Evolutionary conservation across 2,888 invertebrate genomes (phyloP).

Genomic region (Gymnoscelis rufifasciata): DNA sequence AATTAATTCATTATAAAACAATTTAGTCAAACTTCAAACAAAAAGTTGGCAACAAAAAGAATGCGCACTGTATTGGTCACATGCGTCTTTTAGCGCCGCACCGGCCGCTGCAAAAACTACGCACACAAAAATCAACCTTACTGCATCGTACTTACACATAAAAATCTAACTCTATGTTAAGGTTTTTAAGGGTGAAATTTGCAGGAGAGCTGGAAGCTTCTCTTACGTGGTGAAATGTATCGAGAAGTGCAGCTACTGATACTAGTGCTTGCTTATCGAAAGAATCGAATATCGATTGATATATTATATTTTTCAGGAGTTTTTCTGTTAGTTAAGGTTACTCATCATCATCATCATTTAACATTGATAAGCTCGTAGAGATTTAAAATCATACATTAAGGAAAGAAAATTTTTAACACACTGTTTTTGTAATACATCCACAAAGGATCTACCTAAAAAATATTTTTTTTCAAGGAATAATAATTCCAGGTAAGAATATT

Average conservation of each 20-base stretch:
- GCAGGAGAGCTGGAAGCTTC: not conserved
- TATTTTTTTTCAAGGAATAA: too few species aligned
- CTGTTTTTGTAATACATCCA: too few species aligned
- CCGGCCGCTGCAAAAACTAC: not conserved
- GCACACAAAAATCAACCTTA: too few species aligned
- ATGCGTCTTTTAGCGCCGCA: not conserved
- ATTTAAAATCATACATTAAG: too few species aligned
- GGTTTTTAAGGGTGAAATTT: not conserved
- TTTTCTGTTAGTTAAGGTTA: too few species aligned
- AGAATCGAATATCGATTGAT: not conserved
- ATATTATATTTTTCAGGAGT: not conserved
- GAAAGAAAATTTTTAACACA: slow-evolving; percentile 73
- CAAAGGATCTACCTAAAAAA: too few species aligned
- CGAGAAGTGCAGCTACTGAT: not conserved
- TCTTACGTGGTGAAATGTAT: slow-evolving; percentile 1
- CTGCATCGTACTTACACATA: not conserved
- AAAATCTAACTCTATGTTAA: not conserved
- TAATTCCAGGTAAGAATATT: too few species aligned
- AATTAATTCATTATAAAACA: too few species aligned
- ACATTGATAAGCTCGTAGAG: too few species aligned
- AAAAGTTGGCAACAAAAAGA: too few species aligned
- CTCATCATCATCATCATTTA: too few species aligned
- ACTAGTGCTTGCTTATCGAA: not conserved
- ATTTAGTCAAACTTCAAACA: too few species aligned
- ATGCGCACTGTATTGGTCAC: not conserved